Evolutionary conservation across 2,113 vertebrate species (phyloP), one percentile per base, ranked within the genome.

Genomic region (Thymallus thymallus): DNA sequence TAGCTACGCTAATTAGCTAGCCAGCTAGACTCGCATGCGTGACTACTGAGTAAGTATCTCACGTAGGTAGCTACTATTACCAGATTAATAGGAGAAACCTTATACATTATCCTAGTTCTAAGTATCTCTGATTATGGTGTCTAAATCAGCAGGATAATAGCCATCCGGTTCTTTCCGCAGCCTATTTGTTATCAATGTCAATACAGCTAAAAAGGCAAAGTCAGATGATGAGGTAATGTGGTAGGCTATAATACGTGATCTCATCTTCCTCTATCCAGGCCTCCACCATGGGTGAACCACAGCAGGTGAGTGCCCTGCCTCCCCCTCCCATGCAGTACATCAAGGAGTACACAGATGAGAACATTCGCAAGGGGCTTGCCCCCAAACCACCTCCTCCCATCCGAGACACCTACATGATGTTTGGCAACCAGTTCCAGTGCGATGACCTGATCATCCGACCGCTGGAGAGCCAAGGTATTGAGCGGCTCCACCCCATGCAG

Each of bases 351-450:
- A 98, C 96, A 0, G 97, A 99, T 86, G 98, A 99, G 80, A 98
- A 98, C 35, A 92, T 99, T 71, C 94, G 96, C 13, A 98, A 99
- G 78, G 96, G 96, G 51, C 78, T 97, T 69, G 95, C 93, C 30
- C 97, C 97, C 0, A 98, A 98, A 86, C 96, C 97, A 0, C 98
- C 98, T 1, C 94, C 94, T 0, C 96, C 96, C 29, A 95, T 98
- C 85, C 95, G 96, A 77, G 98, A 99, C 90, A 98, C 88, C 82
- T 99, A 99, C 63, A 96, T 96, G 94, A 99, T 99, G 98, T 99
- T 99, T 86, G 98, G 97, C 73, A 98, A 98, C 84, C 96, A 97
- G 76, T 99, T 99, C 71, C 98, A 99, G n/a, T 99, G 97, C 56
- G 98, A 99, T 35, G 98, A 99, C 48, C 92, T 99, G 9, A 99